Conservation (phyloP, 1,140 invertebrate genomes). For the Meteorus sp. region DNA sequence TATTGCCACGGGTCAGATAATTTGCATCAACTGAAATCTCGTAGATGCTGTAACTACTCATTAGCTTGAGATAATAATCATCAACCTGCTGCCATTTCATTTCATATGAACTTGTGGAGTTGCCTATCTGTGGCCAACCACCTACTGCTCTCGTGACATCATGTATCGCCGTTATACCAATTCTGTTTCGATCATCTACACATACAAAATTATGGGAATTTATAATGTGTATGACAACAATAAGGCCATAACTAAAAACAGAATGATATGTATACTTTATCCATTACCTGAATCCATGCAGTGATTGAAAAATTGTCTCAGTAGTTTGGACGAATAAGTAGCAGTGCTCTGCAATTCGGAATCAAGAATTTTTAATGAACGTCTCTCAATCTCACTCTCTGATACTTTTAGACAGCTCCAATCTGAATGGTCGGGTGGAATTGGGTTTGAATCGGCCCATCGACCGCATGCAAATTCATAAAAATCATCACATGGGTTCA, state of each 20-base stretch:
- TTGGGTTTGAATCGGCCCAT: neutral
- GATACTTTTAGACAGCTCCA: too few relatives aligned
- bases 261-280: neutral
- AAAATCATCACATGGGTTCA: conserved; percentile 4
- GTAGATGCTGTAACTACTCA: neutral
- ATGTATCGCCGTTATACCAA: neutral
- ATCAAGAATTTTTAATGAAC: too few relatives aligned
- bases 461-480: conserved; percentile 1
- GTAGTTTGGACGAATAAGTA: neutral
- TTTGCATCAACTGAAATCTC: neutral
- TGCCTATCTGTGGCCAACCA: neutral
- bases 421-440: neutral
- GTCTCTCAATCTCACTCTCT: too few relatives aligned
- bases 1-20: neutral
- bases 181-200: neutral
- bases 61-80: neutral
- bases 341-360: too few relatives aligned
- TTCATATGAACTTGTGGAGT: neutral
- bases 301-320: neutral
- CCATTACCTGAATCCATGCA: neutral
- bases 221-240: too few relatives aligned
- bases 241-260: neutral
- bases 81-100: neutral
- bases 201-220: too few relatives aligned
- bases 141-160: neutral